These are phyloP conservation scores for Drosophila borealis DNA, from an alignment of 2,888 invertebrate genomes.

Conservation along the genomic window DNA sequence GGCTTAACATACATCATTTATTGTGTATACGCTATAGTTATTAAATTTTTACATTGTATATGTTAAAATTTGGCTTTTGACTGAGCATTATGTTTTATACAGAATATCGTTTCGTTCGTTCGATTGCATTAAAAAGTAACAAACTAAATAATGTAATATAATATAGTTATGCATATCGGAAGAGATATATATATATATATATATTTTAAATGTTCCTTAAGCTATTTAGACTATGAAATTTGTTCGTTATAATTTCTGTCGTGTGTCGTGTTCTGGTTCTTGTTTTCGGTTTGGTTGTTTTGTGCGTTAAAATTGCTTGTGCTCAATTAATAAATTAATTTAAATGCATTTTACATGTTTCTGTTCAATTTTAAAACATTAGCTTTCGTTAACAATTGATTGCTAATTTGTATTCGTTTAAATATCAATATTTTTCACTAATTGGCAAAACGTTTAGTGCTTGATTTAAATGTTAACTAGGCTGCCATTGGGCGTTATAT, in stretches of 20 bases:
- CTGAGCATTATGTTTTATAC: constrained; percentile 70
- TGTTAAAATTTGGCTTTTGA: constrained; percentile 69
- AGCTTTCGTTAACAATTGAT: constrained; percentile 41
- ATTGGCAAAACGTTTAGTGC: constrained; percentile 56
- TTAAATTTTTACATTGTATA: constrained; percentile 69
- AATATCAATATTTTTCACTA: constrained; percentile 51
- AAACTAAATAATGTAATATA: constrained; percentile 55
- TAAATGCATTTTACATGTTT: constrained; percentile 51
- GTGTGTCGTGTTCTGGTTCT: constrained; percentile 22
- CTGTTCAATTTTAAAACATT: constrained; percentile 58
- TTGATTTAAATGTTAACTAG: constrained; percentile 74
- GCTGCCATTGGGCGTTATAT: constrained; percentile 54
- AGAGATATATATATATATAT: constrained; percentile 14
- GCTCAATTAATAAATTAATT: constrained; percentile 52
- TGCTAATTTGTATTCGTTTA: constrained; percentile 16
- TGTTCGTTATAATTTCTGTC: constrained; percentile 41
- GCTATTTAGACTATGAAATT: constrained; percentile 43
- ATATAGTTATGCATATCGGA: constrained; percentile 16
- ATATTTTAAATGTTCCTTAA: constrained; percentile 31
- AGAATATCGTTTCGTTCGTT: constrained; percentile 46
- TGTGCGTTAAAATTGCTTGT: constrained; percentile 41
- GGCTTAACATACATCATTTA: constrained; percentile 38
- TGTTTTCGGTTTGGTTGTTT: constrained; percentile 8
- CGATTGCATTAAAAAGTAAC: constrained; percentile 50
- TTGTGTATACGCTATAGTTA: constrained; percentile 28